A percentile compares a stretch with the other conserved stretches of the same genome.
phyloP scores from a whole-genome alignment of 2,888 invertebrate genomes.

The Lasioglossum leucozonium region DNA sequence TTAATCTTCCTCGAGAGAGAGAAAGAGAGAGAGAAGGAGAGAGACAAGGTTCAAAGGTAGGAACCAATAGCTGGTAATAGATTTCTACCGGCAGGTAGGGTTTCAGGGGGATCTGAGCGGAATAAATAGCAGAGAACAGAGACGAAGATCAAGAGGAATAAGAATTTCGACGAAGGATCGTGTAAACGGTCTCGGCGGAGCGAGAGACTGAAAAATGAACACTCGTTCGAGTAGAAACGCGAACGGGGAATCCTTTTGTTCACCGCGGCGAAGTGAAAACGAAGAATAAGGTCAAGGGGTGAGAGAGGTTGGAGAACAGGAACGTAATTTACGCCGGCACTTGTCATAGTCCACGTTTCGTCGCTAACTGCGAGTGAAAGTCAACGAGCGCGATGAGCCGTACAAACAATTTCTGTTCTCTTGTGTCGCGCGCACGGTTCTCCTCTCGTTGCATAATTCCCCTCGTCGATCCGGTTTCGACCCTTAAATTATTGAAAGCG shows the following conservation, averaged over 20 bases:
- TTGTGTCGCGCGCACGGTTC: background rate
- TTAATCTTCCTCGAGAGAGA: background rate
- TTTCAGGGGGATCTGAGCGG: background rate
- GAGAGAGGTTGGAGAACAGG: conserved; percentile 22
- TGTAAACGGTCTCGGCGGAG: background rate
- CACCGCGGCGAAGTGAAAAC: conserved; percentile 22
- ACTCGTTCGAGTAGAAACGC: background rate
- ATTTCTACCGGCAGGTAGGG: background rate
- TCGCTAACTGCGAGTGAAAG: conserved; percentile 49
- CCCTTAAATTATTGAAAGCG: background rate
- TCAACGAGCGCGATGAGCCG: conserved; percentile 27
- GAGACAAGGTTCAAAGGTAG: background rate
- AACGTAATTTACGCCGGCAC: conserved; percentile 47
- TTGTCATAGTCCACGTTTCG: conserved; percentile 19
- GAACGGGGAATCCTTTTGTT: conserved; percentile 28
- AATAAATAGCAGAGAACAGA: background rate
- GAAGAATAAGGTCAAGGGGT: conserved; percentile 45
- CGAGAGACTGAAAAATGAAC: conserved; percentile 15
- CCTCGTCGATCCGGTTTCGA: background rate
- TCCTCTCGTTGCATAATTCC: background rate
- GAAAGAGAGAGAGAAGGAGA: no score
- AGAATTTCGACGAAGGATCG: background rate
- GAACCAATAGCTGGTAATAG: background rate
- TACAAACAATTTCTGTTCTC: conserved; percentile 14
- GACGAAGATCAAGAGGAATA: background rate